Conservation (phyloP, 1,140 invertebrate species). For the Ctenoplectra terminalis region DNA sequence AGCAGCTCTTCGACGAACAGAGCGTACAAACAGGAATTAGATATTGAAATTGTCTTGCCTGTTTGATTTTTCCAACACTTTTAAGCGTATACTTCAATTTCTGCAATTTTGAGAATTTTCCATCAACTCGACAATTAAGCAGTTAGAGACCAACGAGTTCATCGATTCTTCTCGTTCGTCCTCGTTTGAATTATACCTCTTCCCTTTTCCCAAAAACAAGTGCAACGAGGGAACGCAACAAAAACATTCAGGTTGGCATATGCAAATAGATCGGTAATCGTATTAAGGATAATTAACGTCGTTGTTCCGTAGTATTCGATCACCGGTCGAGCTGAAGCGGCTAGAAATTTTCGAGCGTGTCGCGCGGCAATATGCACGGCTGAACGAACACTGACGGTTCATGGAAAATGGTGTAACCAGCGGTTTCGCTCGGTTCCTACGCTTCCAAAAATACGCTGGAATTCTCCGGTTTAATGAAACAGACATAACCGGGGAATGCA, state of each 20-base stretch:
- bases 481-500: slow-evolving; percentile 64
- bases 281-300: slow-evolving; percentile 73
- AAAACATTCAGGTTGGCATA: slow-evolving; percentile 62
- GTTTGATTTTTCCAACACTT: not conserved
- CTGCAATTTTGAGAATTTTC: too few relatives aligned
- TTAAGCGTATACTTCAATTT: not conserved
- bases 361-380: slow-evolving; percentile 41
- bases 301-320: slow-evolving; percentile 60
- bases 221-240: slow-evolving; percentile 30
- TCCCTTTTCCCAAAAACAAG: not conserved
- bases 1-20: not conserved
- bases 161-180: too few relatives aligned
- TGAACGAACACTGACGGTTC: slow-evolving; percentile 31
- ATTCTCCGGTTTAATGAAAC: slow-evolving; percentile 67
- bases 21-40: not conserved
- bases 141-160: too few relatives aligned
- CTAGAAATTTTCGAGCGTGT: slow-evolving; percentile 49
- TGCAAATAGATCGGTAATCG: slow-evolving; percentile 64
- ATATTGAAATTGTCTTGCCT: not conserved
- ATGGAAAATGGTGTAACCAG: slow-evolving; percentile 59
- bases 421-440: slow-evolving; percentile 40
- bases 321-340: slow-evolving; percentile 31
- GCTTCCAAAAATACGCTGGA: slow-evolving; percentile 62
- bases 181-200: too few relatives aligned
- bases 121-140: too few relatives aligned